phyloP scores from a whole-genome alignment of 2,797 vertebrate species.

The Rhinichthys osculus region DNA sequence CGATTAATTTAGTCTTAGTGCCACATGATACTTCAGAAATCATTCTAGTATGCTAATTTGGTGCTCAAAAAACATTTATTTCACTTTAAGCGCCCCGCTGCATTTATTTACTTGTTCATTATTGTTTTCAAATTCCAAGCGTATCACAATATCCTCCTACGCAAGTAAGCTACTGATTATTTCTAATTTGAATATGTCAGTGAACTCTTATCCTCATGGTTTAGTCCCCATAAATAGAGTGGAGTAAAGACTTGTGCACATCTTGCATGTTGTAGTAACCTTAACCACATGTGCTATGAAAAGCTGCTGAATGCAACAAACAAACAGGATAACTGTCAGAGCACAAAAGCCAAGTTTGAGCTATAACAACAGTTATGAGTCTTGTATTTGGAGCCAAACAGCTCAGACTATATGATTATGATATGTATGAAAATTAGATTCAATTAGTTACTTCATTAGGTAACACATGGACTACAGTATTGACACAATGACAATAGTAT shows the following conservation, averaged over 20 bases:
- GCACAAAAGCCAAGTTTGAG: neutral
- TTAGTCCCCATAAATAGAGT: slow-evolving; percentile 9
- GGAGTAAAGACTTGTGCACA: neutral
- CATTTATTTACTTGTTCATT: neutral
- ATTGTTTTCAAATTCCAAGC: slow-evolving; percentile 20
- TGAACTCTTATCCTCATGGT: neutral
- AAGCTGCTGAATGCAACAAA: neutral
- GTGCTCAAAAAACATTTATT: neutral
- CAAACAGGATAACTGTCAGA: neutral
- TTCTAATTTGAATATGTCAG: slow-evolving; percentile 11
- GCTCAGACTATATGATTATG: neutral
- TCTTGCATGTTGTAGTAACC: neutral
- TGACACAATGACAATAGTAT: neutral
- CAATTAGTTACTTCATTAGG: neutral
- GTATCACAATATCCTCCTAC: slow-evolving; percentile 32
- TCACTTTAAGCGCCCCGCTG: neutral
- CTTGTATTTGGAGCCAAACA: neutral
- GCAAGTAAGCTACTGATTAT: neutral
- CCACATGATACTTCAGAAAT: neutral
- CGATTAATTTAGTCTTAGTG: neutral
- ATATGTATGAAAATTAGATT: neutral
- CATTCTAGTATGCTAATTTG: neutral
- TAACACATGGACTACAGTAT: neutral
- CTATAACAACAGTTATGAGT: neutral
- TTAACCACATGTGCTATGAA: neutral